Conservation (phyloP, 2,113 vertebrate species). For the Solenodon paradoxus region DNA sequence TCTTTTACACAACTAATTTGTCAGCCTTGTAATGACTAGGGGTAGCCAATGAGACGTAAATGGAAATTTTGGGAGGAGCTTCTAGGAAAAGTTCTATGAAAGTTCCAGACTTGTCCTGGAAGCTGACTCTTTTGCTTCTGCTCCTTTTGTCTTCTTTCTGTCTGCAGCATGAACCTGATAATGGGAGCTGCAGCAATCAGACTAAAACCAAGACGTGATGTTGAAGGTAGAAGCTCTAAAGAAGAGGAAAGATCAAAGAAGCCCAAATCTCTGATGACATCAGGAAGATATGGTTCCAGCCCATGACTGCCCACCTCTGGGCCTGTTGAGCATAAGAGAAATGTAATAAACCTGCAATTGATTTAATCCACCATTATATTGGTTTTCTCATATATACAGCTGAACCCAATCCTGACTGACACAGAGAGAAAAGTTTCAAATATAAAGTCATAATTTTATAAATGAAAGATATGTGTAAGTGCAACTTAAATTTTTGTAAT, state of each 20-base stretch:
- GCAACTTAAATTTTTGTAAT: not conserved
- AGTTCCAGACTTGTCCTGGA: not conserved
- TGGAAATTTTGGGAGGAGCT: not conserved
- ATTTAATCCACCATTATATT: not conserved
- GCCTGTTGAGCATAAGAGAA: not conserved
- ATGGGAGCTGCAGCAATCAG: not conserved
- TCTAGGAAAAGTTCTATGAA: not conserved
- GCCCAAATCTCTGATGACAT: not conserved
- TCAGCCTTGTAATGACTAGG: not conserved
- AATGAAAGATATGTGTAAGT: slow-evolving; percentile 28
- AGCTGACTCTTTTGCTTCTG: not conserved
- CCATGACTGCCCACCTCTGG: not conserved
- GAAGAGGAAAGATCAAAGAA: not conserved
- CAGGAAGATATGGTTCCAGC: not conserved
- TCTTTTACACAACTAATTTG: not conserved
- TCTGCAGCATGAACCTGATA: not conserved
- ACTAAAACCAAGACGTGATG: not conserved
- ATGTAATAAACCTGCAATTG: not conserved
- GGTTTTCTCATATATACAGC: not conserved
- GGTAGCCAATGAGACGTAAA: not conserved
- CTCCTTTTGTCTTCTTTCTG: not conserved
- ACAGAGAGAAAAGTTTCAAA: slow-evolving; percentile 25
- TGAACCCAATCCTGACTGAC: not conserved
- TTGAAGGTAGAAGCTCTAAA: not conserved
- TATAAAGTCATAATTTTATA: slow-evolving; percentile 29